Conservation (phyloP, 2,888 invertebrate genomes). For the Amphipyra berbera region DNA sequence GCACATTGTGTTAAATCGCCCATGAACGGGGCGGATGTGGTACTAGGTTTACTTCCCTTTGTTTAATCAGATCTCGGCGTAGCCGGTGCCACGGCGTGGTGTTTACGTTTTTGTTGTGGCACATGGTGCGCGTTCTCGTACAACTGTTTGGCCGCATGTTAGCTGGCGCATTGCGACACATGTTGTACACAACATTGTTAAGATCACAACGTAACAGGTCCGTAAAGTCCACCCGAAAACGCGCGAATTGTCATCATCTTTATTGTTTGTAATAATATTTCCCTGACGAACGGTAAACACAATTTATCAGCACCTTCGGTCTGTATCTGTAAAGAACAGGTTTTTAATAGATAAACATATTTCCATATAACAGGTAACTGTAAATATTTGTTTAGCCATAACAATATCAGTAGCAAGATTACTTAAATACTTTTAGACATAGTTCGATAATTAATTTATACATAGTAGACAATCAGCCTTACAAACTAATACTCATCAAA, state of each 20-base stretch:
- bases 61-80: conserved; percentile 65
- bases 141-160: conserved; percentile 57
- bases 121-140: conserved; percentile 69
- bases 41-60: conserved; percentile 39
- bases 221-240: conserved; percentile 18
- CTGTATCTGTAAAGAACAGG: conserved; percentile 33
- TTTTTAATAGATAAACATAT: conserved; percentile 39
- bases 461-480: not conserved
- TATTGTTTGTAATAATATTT: conserved; percentile 14
- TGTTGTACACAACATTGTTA: conserved; percentile 74
- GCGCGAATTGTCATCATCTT: conserved; percentile 23
- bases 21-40: conserved; percentile 61
- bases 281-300: conserved; percentile 19
- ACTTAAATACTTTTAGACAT: conserved; percentile 16
- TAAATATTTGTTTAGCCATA: conserved; percentile 23
- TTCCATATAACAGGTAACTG: conserved; percentile 19
- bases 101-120: conserved; percentile 76
- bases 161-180: conserved; percentile 76
- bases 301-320: conserved; percentile 21
- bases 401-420: conserved; percentile 23
- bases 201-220: conserved; percentile 28
- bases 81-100: conserved; percentile 59
- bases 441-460: conserved; percentile 21
- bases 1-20: conserved; percentile 64
- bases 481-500: not conserved